Conservation (phyloP, 2,888 invertebrate species). For the Sphaeridia pumilis region DNA sequence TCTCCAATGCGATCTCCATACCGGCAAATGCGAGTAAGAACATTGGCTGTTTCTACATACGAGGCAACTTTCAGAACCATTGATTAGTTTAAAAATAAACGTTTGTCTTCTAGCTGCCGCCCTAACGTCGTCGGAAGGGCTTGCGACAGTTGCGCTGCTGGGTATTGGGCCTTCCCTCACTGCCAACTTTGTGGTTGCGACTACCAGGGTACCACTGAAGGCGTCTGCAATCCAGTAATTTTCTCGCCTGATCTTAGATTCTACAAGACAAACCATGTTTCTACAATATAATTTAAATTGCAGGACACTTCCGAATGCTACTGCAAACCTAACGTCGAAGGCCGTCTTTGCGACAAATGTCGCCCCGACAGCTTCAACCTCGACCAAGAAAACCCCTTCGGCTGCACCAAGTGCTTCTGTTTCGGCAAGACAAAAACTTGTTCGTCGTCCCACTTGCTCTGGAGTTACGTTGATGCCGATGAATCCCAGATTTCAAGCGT, state of each 20-base stretch:
- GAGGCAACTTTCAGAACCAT: not conserved
- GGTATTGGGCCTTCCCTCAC: slow-evolving; percentile 75
- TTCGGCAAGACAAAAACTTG: slow-evolving; percentile 85
- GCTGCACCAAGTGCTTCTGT: slow-evolving; percentile 95
- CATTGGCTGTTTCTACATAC: not conserved
- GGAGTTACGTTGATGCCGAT: slow-evolving; percentile 37
- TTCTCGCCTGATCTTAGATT: not conserved
- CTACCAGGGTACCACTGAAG: slow-evolving; percentile 64
- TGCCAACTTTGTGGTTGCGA: slow-evolving; percentile 77
- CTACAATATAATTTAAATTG: slow-evolving; percentile 12
- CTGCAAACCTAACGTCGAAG: slow-evolving; percentile 68
- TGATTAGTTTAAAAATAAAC: not conserved
- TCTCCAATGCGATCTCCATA: slow-evolving; percentile 74
- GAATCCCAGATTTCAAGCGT: slow-evolving; percentile 7
- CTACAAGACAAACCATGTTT: not conserved
- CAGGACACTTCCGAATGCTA: slow-evolving; percentile 54
- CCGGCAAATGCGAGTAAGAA: slow-evolving; percentile 65
- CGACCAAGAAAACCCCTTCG: slow-evolving; percentile 67
- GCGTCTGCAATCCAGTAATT: slow-evolving; percentile 67
- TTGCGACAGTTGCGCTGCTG: slow-evolving; percentile 76
- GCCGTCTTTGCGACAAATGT: slow-evolving; percentile 71
- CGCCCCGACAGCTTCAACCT: slow-evolving; percentile 82
- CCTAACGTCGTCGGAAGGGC: slow-evolving; percentile 74
- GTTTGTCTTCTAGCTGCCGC: slow-evolving; percentile 52
- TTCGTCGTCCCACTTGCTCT: slow-evolving; percentile 59